Percentiles rank a stretch among this genome's conserved stretches.
Evolutionary conservation across 64 coral and sea anemone genomes (phyloP).

Genomic region (Montipora capricornis): DNA sequence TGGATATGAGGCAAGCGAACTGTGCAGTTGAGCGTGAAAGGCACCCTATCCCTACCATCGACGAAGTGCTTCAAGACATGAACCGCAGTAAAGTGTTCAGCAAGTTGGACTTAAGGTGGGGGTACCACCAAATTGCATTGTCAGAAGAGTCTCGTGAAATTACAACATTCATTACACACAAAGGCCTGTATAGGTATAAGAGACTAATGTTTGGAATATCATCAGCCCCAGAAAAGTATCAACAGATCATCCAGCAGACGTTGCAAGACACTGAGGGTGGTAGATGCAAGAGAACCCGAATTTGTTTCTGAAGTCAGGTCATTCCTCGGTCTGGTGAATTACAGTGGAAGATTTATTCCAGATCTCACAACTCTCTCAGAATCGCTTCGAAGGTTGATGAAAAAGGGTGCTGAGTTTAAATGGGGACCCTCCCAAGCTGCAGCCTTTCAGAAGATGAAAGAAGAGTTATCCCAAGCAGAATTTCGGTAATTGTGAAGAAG

Average conservation of each 20-base stretch:
- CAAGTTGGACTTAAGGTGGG: constrained; percentile 2
- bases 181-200: too few relatives aligned
- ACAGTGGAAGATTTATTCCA: background rate
- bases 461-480: background rate
- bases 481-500: too few relatives aligned
- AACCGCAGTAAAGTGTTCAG: constrained; percentile 13
- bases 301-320: background rate
- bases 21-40: background rate
- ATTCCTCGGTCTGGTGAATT: constrained; percentile 4
- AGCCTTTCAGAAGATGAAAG: background rate
- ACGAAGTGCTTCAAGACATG: constrained; percentile 33
- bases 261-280: background rate
- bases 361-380: background rate
- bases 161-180: background rate
- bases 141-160: background rate
- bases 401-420: constrained; percentile 31
- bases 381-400: background rate
- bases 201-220: too few relatives aligned
- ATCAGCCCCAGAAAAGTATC: too few relatives aligned
- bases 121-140: background rate
- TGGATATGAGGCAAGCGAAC: background rate
- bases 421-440: constrained; percentile 13
- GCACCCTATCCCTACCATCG: background rate
- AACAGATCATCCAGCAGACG: too few relatives aligned
- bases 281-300: background rate